These are phyloP conservation scores for Chrysaora quinquecirrha DNA, from an alignment of 30 jellyfish, hydroid and myxozoan genomes.

Conservation along the genomic window DNA sequence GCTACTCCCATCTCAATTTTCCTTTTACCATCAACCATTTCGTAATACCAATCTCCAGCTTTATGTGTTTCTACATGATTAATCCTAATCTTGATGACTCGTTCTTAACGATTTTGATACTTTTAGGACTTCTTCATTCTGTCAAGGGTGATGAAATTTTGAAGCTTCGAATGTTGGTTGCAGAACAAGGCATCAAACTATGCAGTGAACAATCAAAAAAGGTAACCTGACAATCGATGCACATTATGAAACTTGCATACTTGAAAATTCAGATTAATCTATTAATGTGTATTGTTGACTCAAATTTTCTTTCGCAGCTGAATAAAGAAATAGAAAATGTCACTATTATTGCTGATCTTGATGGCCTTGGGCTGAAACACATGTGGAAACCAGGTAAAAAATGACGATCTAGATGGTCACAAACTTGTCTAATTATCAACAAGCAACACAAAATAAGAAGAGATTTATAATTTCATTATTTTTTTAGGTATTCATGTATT, in stretches of 20 bases:
- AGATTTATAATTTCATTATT: background rate
- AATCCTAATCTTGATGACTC: too few species aligned
- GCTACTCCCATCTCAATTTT: too few species aligned
- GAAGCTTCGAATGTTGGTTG: constrained; percentile 54
- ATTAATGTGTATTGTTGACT: too few species aligned
- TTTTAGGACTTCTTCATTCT: constrained; percentile 73
- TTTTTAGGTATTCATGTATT: constrained; percentile 62
- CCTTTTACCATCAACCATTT: too few species aligned
- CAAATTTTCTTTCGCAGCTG: constrained; percentile 36
- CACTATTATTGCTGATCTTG: constrained; percentile 55
- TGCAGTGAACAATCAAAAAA: constrained; percentile 64
- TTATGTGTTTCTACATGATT: too few species aligned
- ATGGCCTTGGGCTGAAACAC: constrained; percentile 76
- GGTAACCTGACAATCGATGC: too few species aligned
- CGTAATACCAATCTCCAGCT: too few species aligned
- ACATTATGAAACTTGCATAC: too few species aligned
- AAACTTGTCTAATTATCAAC: background rate
- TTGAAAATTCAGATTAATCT: too few species aligned
- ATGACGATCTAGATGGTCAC: background rate
- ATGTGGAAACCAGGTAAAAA: constrained; percentile 90
- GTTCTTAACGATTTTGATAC: too few species aligned
- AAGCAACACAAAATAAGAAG: too few species aligned
- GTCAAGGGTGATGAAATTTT: constrained; percentile 77
- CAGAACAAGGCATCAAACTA: constrained; percentile 45
- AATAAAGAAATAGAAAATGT: constrained; percentile 32